Conservation (phyloP, 1,140 invertebrate genomes). For the Philopotamus ludificatus region DNA sequence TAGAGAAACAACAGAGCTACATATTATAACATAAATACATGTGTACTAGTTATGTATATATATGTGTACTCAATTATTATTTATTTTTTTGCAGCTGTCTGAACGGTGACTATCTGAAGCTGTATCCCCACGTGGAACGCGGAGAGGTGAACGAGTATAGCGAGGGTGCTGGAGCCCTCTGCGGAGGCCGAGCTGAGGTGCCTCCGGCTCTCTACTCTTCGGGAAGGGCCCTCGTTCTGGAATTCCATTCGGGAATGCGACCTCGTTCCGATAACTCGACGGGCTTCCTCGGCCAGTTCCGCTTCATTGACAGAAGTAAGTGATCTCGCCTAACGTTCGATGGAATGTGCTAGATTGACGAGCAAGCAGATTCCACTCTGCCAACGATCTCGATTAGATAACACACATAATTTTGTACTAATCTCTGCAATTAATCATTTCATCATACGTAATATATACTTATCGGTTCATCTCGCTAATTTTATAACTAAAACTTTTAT, state of each 20-base stretch:
- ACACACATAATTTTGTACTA: background rate
- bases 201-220: conserved; percentile 80
- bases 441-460: too few species aligned
- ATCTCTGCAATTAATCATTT: too few species aligned
- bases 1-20: too few species aligned
- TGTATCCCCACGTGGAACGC: conserved; percentile 72
- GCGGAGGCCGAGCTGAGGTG: conserved; percentile 70
- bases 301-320: conserved; percentile 81
- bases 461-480: too few species aligned
- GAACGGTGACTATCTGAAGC: conserved; percentile 74
- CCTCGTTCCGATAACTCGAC: conserved; percentile 61
- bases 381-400: too few species aligned
- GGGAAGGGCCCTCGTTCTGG: conserved; percentile 73
- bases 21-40: background rate
- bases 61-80: conserved; percentile 1
- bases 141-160: conserved; percentile 77
- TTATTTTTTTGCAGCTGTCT: conserved; percentile 66
- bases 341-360: too few species aligned
- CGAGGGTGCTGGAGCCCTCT: conserved; percentile 72
- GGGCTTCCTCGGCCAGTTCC: conserved; percentile 77
- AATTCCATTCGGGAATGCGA: conserved; percentile 70
- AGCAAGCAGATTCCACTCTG: too few species aligned
- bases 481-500: too few species aligned
- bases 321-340: too few species aligned
- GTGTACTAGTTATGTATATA: background rate